A percentile compares a stretch with the other conserved stretches of the same genome.
phyloP scores from a whole-genome alignment of 2,113 vertebrate species.

The Python bivittatus region DNA sequence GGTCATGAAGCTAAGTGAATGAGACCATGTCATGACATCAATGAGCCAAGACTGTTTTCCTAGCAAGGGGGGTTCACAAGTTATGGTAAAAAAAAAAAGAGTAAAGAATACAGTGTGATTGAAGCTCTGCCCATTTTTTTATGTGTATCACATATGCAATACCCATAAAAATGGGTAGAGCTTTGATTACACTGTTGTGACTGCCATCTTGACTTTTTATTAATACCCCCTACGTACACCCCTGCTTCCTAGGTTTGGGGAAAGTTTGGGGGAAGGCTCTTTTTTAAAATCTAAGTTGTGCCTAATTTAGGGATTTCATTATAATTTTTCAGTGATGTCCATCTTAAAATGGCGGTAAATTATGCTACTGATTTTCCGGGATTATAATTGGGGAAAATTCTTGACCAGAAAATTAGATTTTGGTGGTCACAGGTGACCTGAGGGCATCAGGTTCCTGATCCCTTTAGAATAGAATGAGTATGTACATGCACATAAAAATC shows the following conservation, averaged over 20 bases:
- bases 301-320: background rate
- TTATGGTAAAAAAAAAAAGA: background rate
- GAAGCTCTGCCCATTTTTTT: background rate
- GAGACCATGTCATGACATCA: background rate
- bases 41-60: background rate
- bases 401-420: background rate
- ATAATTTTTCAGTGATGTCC: background rate
- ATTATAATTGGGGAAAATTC: background rate
- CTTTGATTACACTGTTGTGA: background rate
- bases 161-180: background rate
- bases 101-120: background rate
- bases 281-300: background rate
- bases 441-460: background rate
- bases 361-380: background rate
- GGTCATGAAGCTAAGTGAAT: background rate
- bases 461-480: background rate
- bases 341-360: background rate
- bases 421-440: background rate
- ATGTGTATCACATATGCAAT: background rate
- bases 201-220: background rate
- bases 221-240: background rate
- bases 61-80: background rate
- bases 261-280: background rate
- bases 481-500: background rate
- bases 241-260: background rate